phyloP scores from a whole-genome alignment of 2,888 invertebrate genomes.

The Chorisops tibialis region DNA sequence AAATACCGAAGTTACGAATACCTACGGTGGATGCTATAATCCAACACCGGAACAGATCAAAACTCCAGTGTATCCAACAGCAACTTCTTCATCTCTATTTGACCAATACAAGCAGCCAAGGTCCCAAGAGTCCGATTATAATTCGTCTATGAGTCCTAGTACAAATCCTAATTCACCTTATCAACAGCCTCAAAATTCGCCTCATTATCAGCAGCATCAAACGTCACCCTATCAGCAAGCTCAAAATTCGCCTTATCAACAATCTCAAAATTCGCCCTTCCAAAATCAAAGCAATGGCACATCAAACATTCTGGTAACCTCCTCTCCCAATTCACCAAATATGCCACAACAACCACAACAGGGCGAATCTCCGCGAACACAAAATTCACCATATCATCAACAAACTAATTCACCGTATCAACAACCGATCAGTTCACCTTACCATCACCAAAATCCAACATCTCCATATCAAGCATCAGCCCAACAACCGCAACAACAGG shows the following conservation, averaged over 20 bases:
- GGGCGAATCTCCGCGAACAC: constrained; percentile 43
- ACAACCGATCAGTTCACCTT: constrained; percentile 40
- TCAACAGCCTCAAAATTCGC: constrained; percentile 54
- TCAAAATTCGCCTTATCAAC: constrained; percentile 48
- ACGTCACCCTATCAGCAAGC: constrained; percentile 49
- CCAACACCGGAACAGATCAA: constrained; percentile 41
- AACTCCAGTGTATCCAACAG: constrained; percentile 37
- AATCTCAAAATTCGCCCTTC: constrained; percentile 39
- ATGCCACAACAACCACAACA: constrained; percentile 36
- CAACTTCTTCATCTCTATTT: constrained; percentile 49
- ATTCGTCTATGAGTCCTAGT: constrained; percentile 56
- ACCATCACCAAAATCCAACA: constrained; percentile 27
- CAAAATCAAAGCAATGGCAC: constrained; percentile 41
- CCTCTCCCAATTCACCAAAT: constrained; percentile 37
- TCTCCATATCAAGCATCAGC: constrained; percentile 40
- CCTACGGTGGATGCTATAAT: constrained; percentile 49
- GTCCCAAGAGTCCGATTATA: constrained; percentile 57
- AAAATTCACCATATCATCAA: constrained; percentile 52
- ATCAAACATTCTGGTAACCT: background rate
- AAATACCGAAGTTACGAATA: constrained; percentile 49
- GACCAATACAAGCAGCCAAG: constrained; percentile 59
- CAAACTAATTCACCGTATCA: constrained; percentile 54
- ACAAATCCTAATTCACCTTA: constrained; percentile 57
- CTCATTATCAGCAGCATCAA: constrained; percentile 49
- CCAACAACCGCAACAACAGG: constrained; percentile 33